phyloP scores from a whole-genome alignment of 2,113 vertebrate genomes.

The Crypturellus undulatus region DNA sequence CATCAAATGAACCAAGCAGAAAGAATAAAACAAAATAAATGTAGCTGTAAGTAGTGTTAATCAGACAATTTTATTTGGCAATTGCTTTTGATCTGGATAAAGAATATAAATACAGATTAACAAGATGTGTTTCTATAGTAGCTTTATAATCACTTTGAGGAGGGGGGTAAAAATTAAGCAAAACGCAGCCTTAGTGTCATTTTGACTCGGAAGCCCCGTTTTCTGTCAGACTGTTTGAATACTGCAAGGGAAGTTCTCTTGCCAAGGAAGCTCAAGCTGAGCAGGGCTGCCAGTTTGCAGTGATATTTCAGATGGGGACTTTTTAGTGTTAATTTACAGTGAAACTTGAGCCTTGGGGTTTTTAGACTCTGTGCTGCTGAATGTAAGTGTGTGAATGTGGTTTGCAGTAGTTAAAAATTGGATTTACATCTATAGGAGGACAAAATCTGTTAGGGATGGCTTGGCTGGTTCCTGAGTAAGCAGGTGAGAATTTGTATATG shows the following conservation, averaged over 20 bases:
- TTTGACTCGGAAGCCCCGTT: not conserved
- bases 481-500: not conserved
- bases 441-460: not conserved
- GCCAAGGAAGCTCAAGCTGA: not conserved
- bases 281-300: not conserved
- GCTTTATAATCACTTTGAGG: not conserved
- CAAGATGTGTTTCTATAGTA: not conserved
- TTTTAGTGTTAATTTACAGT: constrained; percentile 8
- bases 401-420: not conserved
- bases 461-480: not conserved
- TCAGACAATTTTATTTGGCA: not conserved
- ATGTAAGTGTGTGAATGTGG: not conserved
- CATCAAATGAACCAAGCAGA: not conserved
- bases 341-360: not conserved
- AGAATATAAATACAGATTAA: not conserved
- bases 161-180: not conserved
- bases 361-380: not conserved
- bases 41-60: not conserved
- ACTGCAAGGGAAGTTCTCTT: not conserved
- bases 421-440: not conserved
- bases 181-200: not conserved
- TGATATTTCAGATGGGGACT: not conserved
- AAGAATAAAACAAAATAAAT: not conserved
- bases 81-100: not conserved
- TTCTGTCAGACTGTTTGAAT: not conserved